Conservation (phyloP, 2,797 vertebrate species). For the Aselliscus stoliczkanus region DNA sequence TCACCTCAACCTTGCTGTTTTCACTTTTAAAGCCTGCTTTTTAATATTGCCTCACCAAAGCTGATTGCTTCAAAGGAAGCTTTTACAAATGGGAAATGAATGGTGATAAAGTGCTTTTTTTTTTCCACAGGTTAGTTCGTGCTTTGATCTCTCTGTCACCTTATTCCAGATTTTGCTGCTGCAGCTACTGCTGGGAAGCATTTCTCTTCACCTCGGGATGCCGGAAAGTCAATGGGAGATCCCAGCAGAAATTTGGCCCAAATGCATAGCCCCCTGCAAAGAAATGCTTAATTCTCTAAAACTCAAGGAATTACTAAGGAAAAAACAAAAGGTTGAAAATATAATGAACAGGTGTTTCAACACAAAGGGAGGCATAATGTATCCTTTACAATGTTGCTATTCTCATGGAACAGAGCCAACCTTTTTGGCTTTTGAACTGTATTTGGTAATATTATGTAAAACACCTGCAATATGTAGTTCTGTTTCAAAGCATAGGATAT, state of each 20-base stretch:
- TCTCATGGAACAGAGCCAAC: not conserved
- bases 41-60: not conserved
- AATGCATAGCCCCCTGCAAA: not conserved
- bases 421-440: not conserved
- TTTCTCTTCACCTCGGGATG: conserved; percentile 37
- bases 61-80: not conserved
- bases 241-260: conserved; percentile 37
- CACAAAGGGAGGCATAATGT: not conserved
- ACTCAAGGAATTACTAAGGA: not conserved
- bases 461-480: not conserved
- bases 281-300: conserved; percentile 35
- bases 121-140: not conserved
- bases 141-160: not conserved
- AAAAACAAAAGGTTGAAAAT: not conserved
- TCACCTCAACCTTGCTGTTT: conserved; percentile 37
- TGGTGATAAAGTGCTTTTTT: not conserved
- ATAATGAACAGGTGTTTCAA: not conserved
- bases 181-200: not conserved
- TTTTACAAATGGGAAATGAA: conserved; percentile 41
- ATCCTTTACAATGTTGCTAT: not conserved
- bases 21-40: conserved; percentile 53
- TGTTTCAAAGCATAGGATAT: not conserved
- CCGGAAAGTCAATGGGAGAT: not conserved
- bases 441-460: not conserved
- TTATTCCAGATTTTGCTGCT: conserved; percentile 40